Conservation (phyloP, 2,113 vertebrate species). For the Isichthys henryi region DNA sequence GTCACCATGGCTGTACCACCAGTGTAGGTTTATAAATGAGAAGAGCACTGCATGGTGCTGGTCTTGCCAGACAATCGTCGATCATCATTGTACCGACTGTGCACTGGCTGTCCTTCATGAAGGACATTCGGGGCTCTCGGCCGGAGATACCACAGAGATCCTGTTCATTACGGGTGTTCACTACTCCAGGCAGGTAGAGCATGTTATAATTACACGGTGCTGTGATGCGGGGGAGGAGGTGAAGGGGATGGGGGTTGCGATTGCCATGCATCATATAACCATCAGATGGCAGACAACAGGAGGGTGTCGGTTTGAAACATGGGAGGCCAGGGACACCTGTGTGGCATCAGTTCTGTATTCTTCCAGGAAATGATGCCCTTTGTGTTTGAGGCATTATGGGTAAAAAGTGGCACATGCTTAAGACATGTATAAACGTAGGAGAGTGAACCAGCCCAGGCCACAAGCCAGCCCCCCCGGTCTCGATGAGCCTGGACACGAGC, state of each 20-base stretch:
- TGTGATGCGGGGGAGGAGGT: not conserved
- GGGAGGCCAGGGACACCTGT: not conserved
- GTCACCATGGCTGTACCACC: not conserved
- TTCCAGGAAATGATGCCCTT: not conserved
- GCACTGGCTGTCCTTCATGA: not conserved
- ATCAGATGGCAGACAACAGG: not conserved
- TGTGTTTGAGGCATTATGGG: not conserved
- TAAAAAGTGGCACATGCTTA: not conserved
- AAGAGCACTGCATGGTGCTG: slow-evolving; percentile 1
- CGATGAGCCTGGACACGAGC: too few species aligned
- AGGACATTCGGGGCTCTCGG: slow-evolving; percentile 3
- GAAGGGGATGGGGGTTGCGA: not conserved
- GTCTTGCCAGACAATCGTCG: slow-evolving; percentile 34
- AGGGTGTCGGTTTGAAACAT: not conserved
- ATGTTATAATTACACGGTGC: not conserved
- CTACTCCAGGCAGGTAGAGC: not conserved
- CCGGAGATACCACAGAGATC: slow-evolving; percentile 31
- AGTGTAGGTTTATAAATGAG: not conserved
- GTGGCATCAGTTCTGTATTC: not conserved
- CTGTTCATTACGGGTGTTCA: slow-evolving; percentile 27
- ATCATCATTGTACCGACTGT: slow-evolving; percentile 36
- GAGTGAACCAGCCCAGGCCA: not conserved
- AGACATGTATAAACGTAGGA: not conserved
- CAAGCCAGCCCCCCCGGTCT: not conserved
- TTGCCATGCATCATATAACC: not conserved